Conservation (phyloP, 1,140 invertebrate species). For the Drosophila pruinosa region DNA sequence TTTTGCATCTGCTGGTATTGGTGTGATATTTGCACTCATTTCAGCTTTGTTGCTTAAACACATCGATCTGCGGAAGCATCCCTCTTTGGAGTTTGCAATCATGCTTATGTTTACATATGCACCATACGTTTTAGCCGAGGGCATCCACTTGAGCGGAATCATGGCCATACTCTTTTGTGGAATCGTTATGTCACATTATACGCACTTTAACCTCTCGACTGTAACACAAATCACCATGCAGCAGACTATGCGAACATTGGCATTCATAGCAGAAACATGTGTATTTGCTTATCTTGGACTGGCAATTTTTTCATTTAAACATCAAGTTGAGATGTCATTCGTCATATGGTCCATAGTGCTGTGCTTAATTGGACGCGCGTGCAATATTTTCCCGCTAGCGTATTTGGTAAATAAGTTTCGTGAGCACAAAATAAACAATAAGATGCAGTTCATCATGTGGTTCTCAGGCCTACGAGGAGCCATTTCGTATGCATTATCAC, state of each 20-base stretch:
- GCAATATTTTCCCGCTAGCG: conserved; percentile 98
- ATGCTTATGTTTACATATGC: conserved; percentile 99
- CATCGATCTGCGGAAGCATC: conserved; percentile 98
- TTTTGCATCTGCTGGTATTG: conserved; percentile 98
- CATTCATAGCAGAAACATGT: conserved; percentile 99
- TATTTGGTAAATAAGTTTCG: conserved; percentile 97
- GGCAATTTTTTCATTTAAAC: conserved; percentile 98
- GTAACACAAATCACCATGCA: conserved; percentile 99
- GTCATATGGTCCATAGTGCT: conserved; percentile 97
- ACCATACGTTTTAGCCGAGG: conserved; percentile 98
- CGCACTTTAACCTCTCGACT: conserved; percentile 98
- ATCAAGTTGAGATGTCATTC: conserved; percentile 90
- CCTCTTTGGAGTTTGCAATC: conserved; percentile 98
- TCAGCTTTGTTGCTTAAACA: conserved; percentile 98
- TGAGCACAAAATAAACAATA: conserved; percentile 98
- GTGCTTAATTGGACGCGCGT: conserved; percentile 95
- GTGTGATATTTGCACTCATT: conserved; percentile 96
- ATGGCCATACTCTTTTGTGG: conserved; percentile 99
- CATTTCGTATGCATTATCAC: conserved; percentile 98
- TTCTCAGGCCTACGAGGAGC: conserved; percentile 98
- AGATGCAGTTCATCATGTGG: conserved; percentile 99
- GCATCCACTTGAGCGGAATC: conserved; percentile 90
- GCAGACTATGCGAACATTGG: conserved; percentile 98
- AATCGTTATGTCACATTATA: conserved; percentile 99
- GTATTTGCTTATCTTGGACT: conserved; percentile 99